A percentile compares a stretch with the other conserved stretches of the same genome.
These are phyloP conservation scores for Campylomormyrus tamandua DNA, from an alignment of 2,113 vertebrate species.

Conservation along the genomic window DNA sequence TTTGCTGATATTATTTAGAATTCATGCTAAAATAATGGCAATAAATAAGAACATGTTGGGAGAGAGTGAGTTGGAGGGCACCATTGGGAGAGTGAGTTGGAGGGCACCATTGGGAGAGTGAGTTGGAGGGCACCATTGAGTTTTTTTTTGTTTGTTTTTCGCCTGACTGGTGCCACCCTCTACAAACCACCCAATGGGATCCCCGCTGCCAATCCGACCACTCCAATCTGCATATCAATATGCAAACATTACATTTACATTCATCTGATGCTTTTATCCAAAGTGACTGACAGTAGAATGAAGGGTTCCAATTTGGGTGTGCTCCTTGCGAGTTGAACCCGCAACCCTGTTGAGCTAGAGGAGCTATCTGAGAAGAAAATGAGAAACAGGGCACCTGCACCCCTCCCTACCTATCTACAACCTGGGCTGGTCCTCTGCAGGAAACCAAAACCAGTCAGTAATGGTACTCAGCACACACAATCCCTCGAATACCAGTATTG, in stretches of 20 bases:
- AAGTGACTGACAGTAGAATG: not conserved
- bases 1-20: not conserved
- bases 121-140: not conserved
- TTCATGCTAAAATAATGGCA: not conserved
- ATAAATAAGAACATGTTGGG: not conserved
- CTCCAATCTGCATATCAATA: not conserved
- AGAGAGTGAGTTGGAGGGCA: no score
- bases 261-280: not conserved
- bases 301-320: not conserved
- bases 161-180: not conserved
- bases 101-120: not conserved
- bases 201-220: not conserved
- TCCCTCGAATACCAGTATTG: not conserved
- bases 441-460: not conserved
- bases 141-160: not conserved
- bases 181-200: not conserved
- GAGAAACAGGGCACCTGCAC: not conserved
- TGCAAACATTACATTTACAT: not conserved
- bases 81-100: not conserved
- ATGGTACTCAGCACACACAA: not conserved
- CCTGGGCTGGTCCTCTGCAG: not conserved
- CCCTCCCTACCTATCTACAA: not conserved
- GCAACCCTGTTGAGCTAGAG: not conserved
- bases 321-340: not conserved
- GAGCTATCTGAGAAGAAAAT: not conserved